A percentile compares a stretch with the other conserved stretches of the same genome.
These are phyloP conservation scores for Apamea sordens DNA, from an alignment of 2,888 invertebrate species.

Conservation along the genomic window DNA sequence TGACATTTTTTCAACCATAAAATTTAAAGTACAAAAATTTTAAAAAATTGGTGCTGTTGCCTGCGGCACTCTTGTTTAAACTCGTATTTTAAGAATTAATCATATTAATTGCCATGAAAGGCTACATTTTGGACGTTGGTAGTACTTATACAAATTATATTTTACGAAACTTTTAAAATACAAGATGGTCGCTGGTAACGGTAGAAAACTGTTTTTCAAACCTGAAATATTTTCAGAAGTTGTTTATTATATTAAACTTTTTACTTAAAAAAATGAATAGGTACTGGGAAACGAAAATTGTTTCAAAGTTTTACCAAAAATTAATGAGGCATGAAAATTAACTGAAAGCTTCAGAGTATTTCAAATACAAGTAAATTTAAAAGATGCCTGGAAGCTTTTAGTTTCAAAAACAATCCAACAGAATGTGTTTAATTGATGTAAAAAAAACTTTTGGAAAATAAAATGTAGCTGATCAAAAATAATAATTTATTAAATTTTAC, in stretches of 20 bases:
- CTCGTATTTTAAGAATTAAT: neutral
- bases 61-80: conserved; percentile 65
- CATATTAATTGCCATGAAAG: neutral
- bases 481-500: neutral
- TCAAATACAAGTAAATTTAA: neutral
- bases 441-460: neutral
- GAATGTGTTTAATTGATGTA: neutral
- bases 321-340: neutral
- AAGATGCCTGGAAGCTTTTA: conserved; percentile 4
- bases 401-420: neutral
- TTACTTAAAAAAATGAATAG: neutral
- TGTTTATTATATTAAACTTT: neutral
- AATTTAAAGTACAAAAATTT: neutral
- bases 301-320: neutral
- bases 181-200: conserved; percentile 51
- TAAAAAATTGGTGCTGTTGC: conserved; percentile 23
- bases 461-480: neutral
- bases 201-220: neutral
- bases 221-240: neutral
- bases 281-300: neutral
- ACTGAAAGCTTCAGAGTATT: neutral
- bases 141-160: neutral
- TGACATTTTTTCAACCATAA: conserved; percentile 55
- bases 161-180: neutral
- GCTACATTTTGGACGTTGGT: neutral